phyloP scores from a whole-genome alignment of 2,113 vertebrate species.

The Paracanthobrama guichenoti region DNA sequence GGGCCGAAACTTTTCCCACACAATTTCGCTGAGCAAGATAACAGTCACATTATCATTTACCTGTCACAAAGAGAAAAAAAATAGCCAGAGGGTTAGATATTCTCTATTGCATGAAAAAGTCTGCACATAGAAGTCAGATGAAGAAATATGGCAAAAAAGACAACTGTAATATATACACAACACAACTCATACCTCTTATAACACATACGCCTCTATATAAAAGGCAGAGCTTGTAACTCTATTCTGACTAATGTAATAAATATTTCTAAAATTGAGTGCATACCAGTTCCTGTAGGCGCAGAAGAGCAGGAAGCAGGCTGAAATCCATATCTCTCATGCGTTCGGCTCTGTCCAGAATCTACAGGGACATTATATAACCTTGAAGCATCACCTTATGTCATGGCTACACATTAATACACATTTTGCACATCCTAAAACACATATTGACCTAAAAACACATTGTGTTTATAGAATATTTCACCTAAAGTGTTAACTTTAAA shows the following conservation, averaged over 20 bases:
- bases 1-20: constrained; percentile 94
- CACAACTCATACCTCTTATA: neutral
- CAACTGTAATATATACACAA: too few species aligned
- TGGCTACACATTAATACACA: neutral
- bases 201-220: neutral
- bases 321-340: constrained; percentile 88
- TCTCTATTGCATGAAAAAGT: neutral
- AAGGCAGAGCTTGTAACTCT: neutral
- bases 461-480: too few species aligned
- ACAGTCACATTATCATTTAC: constrained; percentile 88
- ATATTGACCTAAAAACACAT: too few species aligned
- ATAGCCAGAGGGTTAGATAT: neutral
- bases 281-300: constrained; percentile 95
- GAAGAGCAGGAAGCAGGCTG: constrained; percentile 89
- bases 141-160: too few species aligned
- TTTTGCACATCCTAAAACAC: neutral
- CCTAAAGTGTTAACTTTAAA: too few species aligned
- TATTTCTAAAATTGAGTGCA: constrained; percentile 48
- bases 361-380: constrained; percentile 42
- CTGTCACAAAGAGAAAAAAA: constrained; percentile 65
- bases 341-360: constrained; percentile 95
- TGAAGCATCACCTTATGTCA: neutral
- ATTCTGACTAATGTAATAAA: neutral
- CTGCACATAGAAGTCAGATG: neutral
- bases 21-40: constrained; percentile 90